Percentiles rank a stretch among this genome's conserved stretches.
Evolutionary conservation across 2,888 invertebrate species (phyloP).

Genomic region (Morpho achilles): DNA sequence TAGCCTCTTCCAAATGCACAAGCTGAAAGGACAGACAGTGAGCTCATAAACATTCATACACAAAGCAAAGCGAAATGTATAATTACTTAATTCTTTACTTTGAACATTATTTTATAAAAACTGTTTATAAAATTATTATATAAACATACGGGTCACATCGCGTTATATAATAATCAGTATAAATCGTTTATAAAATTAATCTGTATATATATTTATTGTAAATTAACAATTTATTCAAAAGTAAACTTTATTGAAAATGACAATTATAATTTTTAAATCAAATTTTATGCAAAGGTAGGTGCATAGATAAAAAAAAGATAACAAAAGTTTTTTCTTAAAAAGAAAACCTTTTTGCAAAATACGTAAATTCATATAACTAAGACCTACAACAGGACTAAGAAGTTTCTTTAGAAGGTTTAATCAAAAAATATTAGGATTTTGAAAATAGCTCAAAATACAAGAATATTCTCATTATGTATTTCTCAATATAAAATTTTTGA

Average conservation of each 20-base stretch:
- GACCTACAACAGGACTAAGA: too few species aligned
- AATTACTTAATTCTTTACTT: background rate
- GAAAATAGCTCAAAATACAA: too few species aligned
- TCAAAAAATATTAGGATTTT: too few species aligned
- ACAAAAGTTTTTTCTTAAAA: too few species aligned
- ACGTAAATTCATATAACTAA: too few species aligned
- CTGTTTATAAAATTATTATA: background rate
- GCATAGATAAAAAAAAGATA: too few species aligned
- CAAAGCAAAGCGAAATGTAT: background rate
- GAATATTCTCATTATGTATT: too few species aligned
- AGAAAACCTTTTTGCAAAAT: too few species aligned
- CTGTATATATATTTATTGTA: slow-evolving; percentile 1
- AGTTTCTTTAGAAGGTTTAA: too few species aligned
- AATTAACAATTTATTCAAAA: slow-evolving; percentile 6
- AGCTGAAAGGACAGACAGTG: slow-evolving; percentile 80
- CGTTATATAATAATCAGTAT: too few species aligned
- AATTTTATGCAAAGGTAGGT: background rate
- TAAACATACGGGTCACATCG: too few species aligned
- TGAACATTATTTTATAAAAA: background rate
- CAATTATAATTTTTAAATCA: background rate
- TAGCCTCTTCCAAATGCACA: slow-evolving; percentile 84
- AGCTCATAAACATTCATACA: slow-evolving; percentile 29
- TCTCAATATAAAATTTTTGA: too few species aligned
- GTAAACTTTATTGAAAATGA: slow-evolving; percentile 4
- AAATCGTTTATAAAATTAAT: background rate